phyloP scores from a whole-genome alignment of 2,113 vertebrate genomes.

The Daboia siamensis region DNA sequence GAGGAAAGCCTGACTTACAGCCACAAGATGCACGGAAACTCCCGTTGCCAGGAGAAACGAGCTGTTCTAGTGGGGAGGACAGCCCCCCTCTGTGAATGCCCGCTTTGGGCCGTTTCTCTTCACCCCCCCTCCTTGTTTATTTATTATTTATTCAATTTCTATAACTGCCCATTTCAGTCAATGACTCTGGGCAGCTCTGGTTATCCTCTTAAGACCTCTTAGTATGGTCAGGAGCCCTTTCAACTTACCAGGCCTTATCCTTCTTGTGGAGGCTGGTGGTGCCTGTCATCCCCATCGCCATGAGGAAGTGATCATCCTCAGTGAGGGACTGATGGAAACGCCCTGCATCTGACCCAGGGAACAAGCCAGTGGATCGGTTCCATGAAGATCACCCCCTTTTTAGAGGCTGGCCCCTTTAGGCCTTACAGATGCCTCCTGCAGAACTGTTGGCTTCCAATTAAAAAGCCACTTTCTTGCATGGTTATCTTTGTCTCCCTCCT shows the following conservation, averaged over 20 bases:
- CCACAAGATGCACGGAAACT: background rate
- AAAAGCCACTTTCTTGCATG: background rate
- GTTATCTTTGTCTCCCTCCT: no score
- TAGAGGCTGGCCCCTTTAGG: no score
- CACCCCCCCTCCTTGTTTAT: background rate
- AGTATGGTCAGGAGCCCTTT: background rate
- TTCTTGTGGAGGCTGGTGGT: background rate
- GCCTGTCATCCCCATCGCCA: background rate
- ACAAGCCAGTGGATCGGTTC: accelerated
- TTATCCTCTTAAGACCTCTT: background rate
- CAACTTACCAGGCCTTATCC: background rate
- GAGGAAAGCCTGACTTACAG: background rate
- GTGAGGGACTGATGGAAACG: background rate
- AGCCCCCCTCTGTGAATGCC: background rate
- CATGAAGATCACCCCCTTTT: background rate
- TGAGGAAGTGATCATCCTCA: background rate
- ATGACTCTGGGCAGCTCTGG: background rate
- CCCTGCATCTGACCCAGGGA: background rate
- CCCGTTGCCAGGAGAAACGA: background rate
- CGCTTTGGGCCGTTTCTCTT: background rate
- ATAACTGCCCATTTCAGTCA: background rate
- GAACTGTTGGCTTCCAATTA: background rate
- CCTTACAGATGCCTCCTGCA: no score
- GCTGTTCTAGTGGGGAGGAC: background rate
- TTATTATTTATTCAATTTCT: background rate